phyloP scores from a whole-genome alignment of 2,888 invertebrate species.

The Synergus umbraculus region DNA sequence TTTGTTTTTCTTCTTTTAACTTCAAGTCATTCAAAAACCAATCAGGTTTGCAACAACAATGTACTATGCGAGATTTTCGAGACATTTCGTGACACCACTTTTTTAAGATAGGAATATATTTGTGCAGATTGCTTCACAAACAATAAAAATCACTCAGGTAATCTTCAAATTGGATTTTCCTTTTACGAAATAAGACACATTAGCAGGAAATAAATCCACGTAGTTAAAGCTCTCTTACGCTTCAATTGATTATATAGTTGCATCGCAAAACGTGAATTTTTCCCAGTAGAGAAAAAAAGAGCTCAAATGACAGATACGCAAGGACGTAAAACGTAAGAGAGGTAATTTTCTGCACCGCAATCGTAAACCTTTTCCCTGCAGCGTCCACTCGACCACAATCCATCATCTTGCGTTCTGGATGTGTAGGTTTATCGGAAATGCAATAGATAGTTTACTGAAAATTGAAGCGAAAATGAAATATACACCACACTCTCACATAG shows the following conservation, averaged over 20 bases:
- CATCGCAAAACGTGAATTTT: slow-evolving; percentile 2
- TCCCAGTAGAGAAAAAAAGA: slow-evolving; percentile 2
- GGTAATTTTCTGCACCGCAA: slow-evolving; percentile 37
- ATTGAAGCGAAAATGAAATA: slow-evolving; percentile 35
- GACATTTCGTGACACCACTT: too few species aligned
- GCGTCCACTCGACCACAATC: slow-evolving; percentile 37
- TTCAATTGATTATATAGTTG: slow-evolving; percentile 17
- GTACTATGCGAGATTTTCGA: too few species aligned
- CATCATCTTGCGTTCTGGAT: slow-evolving; percentile 34
- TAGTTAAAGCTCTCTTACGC: slow-evolving; percentile 11
- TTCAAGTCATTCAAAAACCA: too few species aligned
- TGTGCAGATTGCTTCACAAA: background rate
- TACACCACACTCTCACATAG: slow-evolving; percentile 3
- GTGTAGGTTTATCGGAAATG: slow-evolving; percentile 38
- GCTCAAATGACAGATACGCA: slow-evolving; percentile 26
- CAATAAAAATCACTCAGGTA: background rate
- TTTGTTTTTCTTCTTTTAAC: too few species aligned
- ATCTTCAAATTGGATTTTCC: slow-evolving; percentile 4
- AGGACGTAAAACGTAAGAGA: slow-evolving; percentile 38
- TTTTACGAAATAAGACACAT: slow-evolving; percentile 12
- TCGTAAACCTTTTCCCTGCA: slow-evolving; percentile 35
- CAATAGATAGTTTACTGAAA: slow-evolving; percentile 37
- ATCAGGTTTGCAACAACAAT: too few species aligned
- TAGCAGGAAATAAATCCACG: slow-evolving; percentile 17
- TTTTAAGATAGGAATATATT: too few species aligned